A percentile compares a stretch with the other conserved stretches of the same genome.
Conservation (phyloP, 2,113 vertebrate species). For the Pseudorectes ferrugineus region DNA sequence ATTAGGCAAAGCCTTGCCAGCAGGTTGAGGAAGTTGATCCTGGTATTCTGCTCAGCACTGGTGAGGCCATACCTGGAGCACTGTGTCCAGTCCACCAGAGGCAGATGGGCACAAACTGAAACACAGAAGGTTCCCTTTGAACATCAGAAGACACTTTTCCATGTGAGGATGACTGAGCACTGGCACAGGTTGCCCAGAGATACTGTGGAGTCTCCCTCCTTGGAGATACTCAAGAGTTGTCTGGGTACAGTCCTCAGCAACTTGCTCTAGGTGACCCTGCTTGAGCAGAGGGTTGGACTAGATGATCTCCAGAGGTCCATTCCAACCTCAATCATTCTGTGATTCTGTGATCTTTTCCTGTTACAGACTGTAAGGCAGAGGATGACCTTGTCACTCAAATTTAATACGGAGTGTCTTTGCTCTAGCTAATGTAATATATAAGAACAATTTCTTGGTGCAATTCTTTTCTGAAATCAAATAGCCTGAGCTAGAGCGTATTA, state of each 20-base stretch:
- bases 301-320: background rate
- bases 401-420: background rate
- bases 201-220: background rate
- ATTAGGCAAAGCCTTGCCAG: background rate
- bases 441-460: background rate
- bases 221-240: background rate
- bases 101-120: background rate
- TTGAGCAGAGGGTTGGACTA: background rate
- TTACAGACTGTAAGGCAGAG: background rate
- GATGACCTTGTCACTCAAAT: background rate
- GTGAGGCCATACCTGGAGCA: background rate
- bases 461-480: background rate
- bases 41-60: background rate
- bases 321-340: background rate
- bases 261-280: background rate
- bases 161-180: background rate
- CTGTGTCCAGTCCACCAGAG: background rate
- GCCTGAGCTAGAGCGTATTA: background rate
- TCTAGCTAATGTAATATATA: background rate
- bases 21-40: background rate
- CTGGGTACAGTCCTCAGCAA: background rate
- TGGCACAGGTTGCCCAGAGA: background rate
- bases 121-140: background rate
- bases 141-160: background rate
- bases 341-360: background rate